Evolutionary conservation across 2,888 invertebrate species (phyloP).

Genomic region (Synergus laeviventris): DNA sequence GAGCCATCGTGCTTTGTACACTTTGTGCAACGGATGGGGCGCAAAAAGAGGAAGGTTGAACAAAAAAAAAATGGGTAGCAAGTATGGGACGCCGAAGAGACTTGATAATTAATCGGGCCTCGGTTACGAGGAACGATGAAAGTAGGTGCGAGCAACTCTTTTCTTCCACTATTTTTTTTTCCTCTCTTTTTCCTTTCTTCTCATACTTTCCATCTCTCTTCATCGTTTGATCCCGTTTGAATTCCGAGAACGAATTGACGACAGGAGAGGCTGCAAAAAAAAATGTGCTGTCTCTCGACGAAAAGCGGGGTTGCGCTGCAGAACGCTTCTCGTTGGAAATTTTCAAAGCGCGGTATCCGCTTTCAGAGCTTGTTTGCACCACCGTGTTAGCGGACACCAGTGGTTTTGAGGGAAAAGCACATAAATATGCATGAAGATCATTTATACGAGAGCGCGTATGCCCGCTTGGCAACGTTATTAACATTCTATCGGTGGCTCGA

Average conservation of each 20-base stretch:
- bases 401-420: conserved; percentile 72
- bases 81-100: conserved; percentile 8
- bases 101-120: conserved; percentile 48
- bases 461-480: conserved; percentile 64
- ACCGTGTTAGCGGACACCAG: conserved; percentile 66
- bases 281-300: conserved; percentile 51
- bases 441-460: conserved; percentile 68
- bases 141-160: conserved; percentile 37
- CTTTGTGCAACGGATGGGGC: conserved; percentile 24
- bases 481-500: conserved; percentile 65
- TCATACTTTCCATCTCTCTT: conserved; percentile 45
- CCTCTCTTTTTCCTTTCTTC: conserved; percentile 44
- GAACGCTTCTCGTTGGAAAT: conserved; percentile 65
- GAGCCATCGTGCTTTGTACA: conserved; percentile 24
- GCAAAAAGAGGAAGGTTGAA: conserved; percentile 18
- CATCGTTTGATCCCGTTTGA: conserved; percentile 51
- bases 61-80: conserved; percentile 45
- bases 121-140: conserved; percentile 16
- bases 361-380: conserved; percentile 68
- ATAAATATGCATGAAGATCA: conserved; percentile 75
- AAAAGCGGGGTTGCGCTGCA: conserved; percentile 49
- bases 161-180: conserved; percentile 45
- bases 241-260: conserved; percentile 46
- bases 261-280: conserved; percentile 51
- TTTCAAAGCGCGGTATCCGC: conserved; percentile 72